Evolutionary conservation across 2,113 vertebrate genomes (phyloP).

Genomic region (Argyrosomus japonicus): DNA sequence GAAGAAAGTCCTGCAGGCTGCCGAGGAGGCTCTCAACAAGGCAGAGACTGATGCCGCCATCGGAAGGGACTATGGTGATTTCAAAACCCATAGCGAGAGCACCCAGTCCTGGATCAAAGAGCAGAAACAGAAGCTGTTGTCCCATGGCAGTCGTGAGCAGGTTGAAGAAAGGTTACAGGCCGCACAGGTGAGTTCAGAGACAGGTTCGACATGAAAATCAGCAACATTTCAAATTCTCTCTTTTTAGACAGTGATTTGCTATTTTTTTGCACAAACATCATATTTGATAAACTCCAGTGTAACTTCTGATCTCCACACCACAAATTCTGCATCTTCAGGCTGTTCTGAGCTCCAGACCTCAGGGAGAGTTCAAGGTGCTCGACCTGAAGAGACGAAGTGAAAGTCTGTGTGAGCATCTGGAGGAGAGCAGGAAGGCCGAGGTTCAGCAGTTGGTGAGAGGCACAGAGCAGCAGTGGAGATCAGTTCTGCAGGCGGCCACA

Average conservation of each 20-base stretch:
- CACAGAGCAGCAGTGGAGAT: constrained; percentile 75
- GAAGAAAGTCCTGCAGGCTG: constrained; percentile 46
- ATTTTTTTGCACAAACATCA: no score
- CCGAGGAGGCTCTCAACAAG: constrained; percentile 53
- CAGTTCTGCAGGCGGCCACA: constrained; percentile 49
- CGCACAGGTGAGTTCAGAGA: constrained; percentile 64
- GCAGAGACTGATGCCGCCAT: constrained; percentile 52
- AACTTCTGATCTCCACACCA: not conserved
- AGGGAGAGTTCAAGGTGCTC: constrained; percentile 70
- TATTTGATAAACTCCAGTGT: no score
- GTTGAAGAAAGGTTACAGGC: constrained; percentile 54
- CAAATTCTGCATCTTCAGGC: constrained; percentile 45
- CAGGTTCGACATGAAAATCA: not conserved
- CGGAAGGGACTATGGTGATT: constrained; percentile 53
- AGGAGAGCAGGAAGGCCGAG: constrained; percentile 59
- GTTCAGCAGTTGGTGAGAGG: constrained; percentile 40
- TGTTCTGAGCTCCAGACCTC: constrained; percentile 42
- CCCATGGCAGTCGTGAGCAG: constrained; percentile 16
- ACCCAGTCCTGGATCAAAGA: constrained; percentile 73
- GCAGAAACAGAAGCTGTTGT: constrained; percentile 64
- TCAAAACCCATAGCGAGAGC: constrained; percentile 54
- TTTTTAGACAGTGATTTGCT: no score
- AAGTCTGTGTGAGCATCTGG: constrained; percentile 60
- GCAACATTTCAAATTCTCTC: not conserved
- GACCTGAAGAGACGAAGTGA: constrained; percentile 56